Evolutionary conservation across 2,797 vertebrate species (phyloP), one percentile per base, ranked within the genome.

Genomic region (Propithecus deckenii): DNA sequence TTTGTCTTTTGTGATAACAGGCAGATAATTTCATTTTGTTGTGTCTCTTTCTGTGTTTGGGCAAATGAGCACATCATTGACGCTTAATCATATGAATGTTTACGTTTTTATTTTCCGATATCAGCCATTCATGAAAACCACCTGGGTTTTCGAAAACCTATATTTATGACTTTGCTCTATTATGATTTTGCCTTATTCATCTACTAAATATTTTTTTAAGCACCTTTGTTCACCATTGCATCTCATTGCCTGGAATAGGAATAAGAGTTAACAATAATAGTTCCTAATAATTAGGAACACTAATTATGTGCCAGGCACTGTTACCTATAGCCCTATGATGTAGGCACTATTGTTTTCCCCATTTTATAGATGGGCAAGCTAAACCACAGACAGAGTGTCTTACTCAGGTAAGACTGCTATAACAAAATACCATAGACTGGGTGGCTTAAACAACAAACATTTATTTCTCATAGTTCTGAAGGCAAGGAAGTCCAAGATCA

Each of bases 91-190:
- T 41, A 74, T n/a, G 69, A 90, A 95, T 86, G 90, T 93, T 97
- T 91, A 84, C 75, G 86, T 89, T 86, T 81, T 89, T 97, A 65
- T 84, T 71, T 75, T 96, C 88, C 96, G 95, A 97, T 88, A 92
- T 96, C 78, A 91, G 46, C 41, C 85, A 89, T 88, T 94, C 91
- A 88, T 92, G 89, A 81, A 97, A 97, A 95, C 85, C 95, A 97
- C 78, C 91, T 97, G 85, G 69, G 55, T 94, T 78, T 89, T 25
- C 74, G n/a, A 81, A 93, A 95, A 87, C 90, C 72, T 83, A 15
- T 92, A 72, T 52, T 92, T 85, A 85, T 92, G 78, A 30, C 72
- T 94, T 71, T 6, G 30, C 22, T 90, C 22, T 92, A 41, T 67
- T 89, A 72, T 72, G 76, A 41, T n/a, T 95, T 89, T 86, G 35